A percentile compares a stretch with the other conserved stretches of the same genome.
phyloP scores from a whole-genome alignment of 2,888 invertebrate species.

The Blastobasis adustella region DNA sequence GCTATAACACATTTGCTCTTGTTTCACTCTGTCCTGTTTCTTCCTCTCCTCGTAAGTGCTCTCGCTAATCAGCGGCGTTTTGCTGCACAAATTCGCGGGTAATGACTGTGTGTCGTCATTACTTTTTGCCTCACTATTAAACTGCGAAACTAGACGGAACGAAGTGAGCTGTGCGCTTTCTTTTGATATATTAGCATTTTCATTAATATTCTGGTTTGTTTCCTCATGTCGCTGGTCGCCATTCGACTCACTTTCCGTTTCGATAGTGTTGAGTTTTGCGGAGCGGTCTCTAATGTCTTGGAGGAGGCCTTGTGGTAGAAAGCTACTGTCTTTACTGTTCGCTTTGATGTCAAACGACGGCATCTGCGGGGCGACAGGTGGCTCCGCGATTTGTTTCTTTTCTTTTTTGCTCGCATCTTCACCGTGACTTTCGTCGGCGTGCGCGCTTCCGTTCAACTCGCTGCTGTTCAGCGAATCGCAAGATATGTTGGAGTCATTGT shows the following conservation, averaged over 20 bases:
- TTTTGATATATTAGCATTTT: constrained; percentile 60
- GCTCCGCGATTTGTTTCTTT: constrained; percentile 41
- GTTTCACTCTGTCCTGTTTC: constrained; percentile 65
- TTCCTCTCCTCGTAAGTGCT: constrained; percentile 80
- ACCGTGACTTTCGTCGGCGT: constrained; percentile 63
- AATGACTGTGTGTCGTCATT: constrained; percentile 40
- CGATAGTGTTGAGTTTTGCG: constrained; percentile 63
- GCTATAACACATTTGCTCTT: constrained; percentile 59
- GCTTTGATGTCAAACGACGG: constrained; percentile 38
- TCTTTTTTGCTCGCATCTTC: constrained; percentile 56
- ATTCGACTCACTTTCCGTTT: constrained; percentile 57
- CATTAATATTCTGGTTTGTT: constrained; percentile 63
- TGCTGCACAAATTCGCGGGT: constrained; percentile 35
- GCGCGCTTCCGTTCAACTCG: constrained; percentile 75
- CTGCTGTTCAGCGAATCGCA: constrained; percentile 88
- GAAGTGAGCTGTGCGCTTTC: constrained; percentile 69
- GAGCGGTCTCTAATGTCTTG: constrained; percentile 82
- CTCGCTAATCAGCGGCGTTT: constrained; percentile 74
- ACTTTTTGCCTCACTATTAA: constrained; percentile 55
- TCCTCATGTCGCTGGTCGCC: constrained; percentile 41
- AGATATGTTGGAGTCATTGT: constrained; percentile 85
- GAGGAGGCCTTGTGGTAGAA: constrained; percentile 79
- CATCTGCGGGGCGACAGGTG: constrained; percentile 50
- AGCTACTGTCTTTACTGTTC: constrained; percentile 59
- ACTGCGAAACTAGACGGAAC: constrained; percentile 69